A percentile compares a stretch with the other conserved stretches of the same genome.
phyloP scores from a whole-genome alignment of 1,140 invertebrate genomes.

The Glossosoma conforme region DNA sequence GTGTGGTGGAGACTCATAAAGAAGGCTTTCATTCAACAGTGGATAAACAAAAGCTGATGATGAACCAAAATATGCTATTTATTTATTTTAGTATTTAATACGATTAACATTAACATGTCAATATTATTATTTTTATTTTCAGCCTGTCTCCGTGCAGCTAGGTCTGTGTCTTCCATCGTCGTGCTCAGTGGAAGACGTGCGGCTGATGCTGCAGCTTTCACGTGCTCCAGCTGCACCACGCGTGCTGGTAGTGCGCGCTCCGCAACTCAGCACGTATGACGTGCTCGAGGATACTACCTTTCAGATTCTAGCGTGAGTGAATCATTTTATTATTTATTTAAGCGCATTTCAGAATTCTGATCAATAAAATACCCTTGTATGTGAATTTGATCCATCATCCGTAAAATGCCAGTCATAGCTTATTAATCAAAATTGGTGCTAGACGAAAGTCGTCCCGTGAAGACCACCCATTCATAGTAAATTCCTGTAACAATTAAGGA shows the following conservation, averaged over 20 bases:
- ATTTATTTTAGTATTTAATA: constrained; percentile 17
- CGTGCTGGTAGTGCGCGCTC: constrained; percentile 59
- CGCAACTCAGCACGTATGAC: constrained; percentile 58
- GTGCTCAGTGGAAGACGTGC: constrained; percentile 59
- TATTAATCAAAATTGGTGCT: too few relatives aligned
- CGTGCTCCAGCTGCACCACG: constrained; percentile 42
- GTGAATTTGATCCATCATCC: too few relatives aligned
- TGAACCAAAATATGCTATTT: constrained; percentile 3
- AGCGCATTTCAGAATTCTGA: too few relatives aligned
- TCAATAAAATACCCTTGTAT: too few relatives aligned
- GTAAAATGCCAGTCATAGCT: too few relatives aligned
- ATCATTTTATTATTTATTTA: too few relatives aligned
- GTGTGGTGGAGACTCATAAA: too few relatives aligned
- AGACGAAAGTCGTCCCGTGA: too few relatives aligned
- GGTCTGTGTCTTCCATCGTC: constrained; percentile 68
- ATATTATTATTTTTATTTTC: constrained; percentile 31
- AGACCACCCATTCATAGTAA: too few relatives aligned
- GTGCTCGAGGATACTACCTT: constrained; percentile 66
- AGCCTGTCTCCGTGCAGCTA: constrained; percentile 59
- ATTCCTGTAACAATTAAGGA: too few relatives aligned
- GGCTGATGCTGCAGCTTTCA: constrained; percentile 52
- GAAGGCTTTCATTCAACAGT: too few relatives aligned
- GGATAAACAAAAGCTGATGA: too few relatives aligned
- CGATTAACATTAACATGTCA: constrained; percentile 4
- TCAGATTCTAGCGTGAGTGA: constrained; percentile 64